Conservation (phyloP, 2,113 vertebrate species). For the Zosterops lateralis region DNA sequence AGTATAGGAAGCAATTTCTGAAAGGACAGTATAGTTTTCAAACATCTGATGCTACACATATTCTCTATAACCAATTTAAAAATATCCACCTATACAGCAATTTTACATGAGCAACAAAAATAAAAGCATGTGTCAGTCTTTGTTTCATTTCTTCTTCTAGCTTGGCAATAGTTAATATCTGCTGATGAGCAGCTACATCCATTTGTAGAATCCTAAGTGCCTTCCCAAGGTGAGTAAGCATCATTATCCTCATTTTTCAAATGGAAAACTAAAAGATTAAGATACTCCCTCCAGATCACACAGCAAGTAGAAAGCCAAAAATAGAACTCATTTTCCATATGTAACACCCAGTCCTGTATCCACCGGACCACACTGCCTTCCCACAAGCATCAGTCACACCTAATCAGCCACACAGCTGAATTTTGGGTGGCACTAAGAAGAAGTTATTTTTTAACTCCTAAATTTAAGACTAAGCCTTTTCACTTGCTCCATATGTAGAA, state of each 20-base stretch:
- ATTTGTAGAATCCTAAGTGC: not conserved
- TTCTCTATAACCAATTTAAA: not conserved
- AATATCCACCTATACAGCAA: not conserved
- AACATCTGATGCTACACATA: not conserved
- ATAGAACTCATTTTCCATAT: conserved; percentile 35
- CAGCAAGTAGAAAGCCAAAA: conserved; percentile 23
- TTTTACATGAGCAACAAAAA: not conserved
- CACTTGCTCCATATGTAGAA: not conserved
- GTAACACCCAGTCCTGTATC: conserved; percentile 32
- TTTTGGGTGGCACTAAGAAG: not conserved
- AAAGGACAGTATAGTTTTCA: not conserved
- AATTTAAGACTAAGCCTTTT: not conserved
- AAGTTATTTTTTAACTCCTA: not conserved
- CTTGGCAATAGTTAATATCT: not conserved
- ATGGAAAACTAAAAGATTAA: conserved; percentile 43
- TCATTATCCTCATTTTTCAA: conserved; percentile 53
- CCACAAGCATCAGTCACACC: conserved; percentile 26
- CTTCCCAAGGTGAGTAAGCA: conserved; percentile 46
- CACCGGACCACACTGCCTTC: not conserved
- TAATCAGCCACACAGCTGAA: not conserved
- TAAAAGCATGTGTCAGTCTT: not conserved
- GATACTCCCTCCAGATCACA: conserved; percentile 29
- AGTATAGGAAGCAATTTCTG: not conserved
- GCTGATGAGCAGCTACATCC: not conserved
- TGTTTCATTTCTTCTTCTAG: not conserved